A percentile compares a stretch with the other conserved stretches of the same genome.
These are phyloP conservation scores for Drosophila borealis DNA, from an alignment of 2,888 invertebrate species.

Conservation along the genomic window DNA sequence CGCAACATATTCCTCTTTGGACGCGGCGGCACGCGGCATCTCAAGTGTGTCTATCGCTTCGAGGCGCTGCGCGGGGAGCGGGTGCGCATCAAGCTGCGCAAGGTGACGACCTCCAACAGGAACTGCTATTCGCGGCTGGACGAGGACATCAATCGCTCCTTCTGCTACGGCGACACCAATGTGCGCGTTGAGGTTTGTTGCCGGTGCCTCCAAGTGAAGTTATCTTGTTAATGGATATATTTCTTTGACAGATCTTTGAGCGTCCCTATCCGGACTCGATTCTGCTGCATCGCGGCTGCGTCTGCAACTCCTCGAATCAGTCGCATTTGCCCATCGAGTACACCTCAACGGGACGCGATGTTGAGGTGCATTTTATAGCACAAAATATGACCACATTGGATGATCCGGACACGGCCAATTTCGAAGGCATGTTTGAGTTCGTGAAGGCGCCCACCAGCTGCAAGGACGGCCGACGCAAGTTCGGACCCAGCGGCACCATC, in stretches of 20 bases:
- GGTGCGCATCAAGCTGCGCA: slow-evolving; percentile 91
- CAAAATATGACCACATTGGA: slow-evolving; percentile 93
- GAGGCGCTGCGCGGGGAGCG: slow-evolving; percentile 93
- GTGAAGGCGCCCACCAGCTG: slow-evolving; percentile 90
- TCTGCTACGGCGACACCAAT: slow-evolving; percentile 90
- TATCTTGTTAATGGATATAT: too few relatives aligned
- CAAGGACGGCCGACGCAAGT: slow-evolving; percentile 89
- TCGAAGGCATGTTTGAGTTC: slow-evolving; percentile 94
- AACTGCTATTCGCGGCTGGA: slow-evolving; percentile 84
- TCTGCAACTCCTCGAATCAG: slow-evolving; percentile 88
- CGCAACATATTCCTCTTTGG: slow-evolving; percentile 94
- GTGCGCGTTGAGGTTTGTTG: slow-evolving; percentile 87
- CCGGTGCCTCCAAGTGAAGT: rapidly evolving
- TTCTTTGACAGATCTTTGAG: slow-evolving; percentile 87
- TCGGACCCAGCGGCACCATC: slow-evolving; percentile 92
- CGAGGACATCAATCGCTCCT: slow-evolving; percentile 89
- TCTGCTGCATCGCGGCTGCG: slow-evolving; percentile 91
- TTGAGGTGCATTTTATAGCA: slow-evolving; percentile 93
- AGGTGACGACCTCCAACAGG: slow-evolving; percentile 88
- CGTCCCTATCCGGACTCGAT: slow-evolving; percentile 90
- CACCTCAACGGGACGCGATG: slow-evolving; percentile 90
- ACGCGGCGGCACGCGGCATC: slow-evolving; percentile 92
- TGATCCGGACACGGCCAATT: slow-evolving; percentile 93
- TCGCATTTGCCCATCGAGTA: slow-evolving; percentile 89
- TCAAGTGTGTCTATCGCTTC: slow-evolving; percentile 95